A percentile compares a stretch with the other conserved stretches of the same genome.
Conservation (phyloP, 1,140 invertebrate species). For the Thalassaphorura encarpata region DNA sequence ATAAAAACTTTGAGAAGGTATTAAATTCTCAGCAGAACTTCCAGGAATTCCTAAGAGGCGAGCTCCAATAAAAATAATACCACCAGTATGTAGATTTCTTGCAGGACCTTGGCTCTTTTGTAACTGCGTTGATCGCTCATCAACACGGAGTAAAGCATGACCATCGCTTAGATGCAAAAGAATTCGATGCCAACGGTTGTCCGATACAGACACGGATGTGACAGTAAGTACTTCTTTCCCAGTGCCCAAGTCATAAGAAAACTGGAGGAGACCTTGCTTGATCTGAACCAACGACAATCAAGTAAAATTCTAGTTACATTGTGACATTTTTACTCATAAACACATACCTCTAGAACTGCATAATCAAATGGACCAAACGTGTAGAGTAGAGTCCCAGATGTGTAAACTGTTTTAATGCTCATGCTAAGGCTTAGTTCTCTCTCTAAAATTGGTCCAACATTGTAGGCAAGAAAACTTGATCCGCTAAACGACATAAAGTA, state of each 20-base stretch:
- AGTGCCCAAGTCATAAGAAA: slow-evolving; percentile 31
- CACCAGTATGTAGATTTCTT: slow-evolving; percentile 26
- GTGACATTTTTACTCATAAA: background rate
- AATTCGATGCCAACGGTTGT: slow-evolving; percentile 31
- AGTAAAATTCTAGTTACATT: background rate
- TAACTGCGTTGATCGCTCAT: slow-evolving; percentile 29
- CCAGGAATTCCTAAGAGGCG: slow-evolving; percentile 22
- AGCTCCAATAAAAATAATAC: slow-evolving; percentile 27
- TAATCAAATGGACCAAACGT: slow-evolving; percentile 78
- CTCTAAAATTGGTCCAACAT: slow-evolving; percentile 48
- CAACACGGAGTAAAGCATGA: slow-evolving; percentile 27
- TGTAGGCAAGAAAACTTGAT: slow-evolving; percentile 34
- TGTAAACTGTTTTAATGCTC: slow-evolving; percentile 69
- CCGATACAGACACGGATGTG: slow-evolving; percentile 30
- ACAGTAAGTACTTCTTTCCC: slow-evolving; percentile 32
- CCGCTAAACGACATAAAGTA: slow-evolving; percentile 25
- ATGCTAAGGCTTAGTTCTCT: slow-evolving; percentile 67
- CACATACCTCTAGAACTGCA: slow-evolving; percentile 66
- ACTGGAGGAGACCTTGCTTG: slow-evolving; percentile 31
- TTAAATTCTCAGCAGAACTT: slow-evolving; percentile 20
- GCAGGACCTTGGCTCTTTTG: slow-evolving; percentile 29
- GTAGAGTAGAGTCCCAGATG: slow-evolving; percentile 76
- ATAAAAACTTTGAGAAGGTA: slow-evolving; percentile 54
- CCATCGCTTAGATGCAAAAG: slow-evolving; percentile 28
- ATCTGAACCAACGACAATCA: slow-evolving; percentile 17